These are phyloP conservation scores for Lindbergichthys nudifrons DNA, from an alignment of 2,797 vertebrate species.

Conservation along the genomic window DNA sequence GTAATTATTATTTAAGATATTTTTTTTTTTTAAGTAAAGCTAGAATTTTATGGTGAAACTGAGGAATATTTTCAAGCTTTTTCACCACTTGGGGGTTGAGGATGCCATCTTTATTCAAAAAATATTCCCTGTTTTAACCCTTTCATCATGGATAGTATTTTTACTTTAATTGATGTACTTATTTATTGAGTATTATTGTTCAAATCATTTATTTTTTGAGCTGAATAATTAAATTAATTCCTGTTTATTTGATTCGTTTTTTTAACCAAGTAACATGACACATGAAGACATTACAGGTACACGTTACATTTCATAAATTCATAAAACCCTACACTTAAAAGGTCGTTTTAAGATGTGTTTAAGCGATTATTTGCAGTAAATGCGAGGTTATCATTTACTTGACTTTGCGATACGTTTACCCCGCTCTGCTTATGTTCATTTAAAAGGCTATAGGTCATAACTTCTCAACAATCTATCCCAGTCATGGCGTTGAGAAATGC, in stretches of 20 bases:
- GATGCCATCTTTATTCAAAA: no score
- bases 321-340: not conserved
- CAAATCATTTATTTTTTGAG: no score
- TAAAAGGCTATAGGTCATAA: not conserved
- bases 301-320: no score
- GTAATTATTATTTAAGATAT: no score
- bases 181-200: no score
- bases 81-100: no score
- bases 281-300: no score
- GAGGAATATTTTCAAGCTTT: no score
- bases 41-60: not conserved
- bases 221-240: no score
- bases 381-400: not conserved
- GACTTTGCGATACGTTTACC: not conserved
- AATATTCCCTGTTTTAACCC: not conserved
- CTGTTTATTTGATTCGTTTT: no score
- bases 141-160: not conserved
- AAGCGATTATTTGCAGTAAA: not conserved
- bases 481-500: slow-evolving; percentile 11
- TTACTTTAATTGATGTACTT: no score
- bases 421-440: not conserved
- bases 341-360: not conserved
- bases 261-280: no score
- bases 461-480: not conserved
- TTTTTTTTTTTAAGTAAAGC: not conserved